Base-by-base conservation (phyloP, 2,113 vertebrate genomes). In the Sus scrofa region DNA sequence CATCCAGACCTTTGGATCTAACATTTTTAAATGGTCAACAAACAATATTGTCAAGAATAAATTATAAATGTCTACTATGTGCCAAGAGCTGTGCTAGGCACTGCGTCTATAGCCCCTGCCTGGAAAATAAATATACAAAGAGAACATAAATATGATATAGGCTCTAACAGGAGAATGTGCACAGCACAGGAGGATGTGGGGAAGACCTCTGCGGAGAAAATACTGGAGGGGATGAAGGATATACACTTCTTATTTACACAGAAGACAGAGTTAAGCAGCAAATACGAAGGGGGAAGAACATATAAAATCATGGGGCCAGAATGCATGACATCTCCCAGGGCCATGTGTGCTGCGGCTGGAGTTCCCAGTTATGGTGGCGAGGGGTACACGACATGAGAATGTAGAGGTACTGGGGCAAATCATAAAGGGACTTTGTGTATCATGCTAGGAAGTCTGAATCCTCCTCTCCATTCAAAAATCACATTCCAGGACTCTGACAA, bases 31-130 rank as follows among this genome's bases (percentile, higher is more conserved):
- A 14, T n/a, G 60, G 34, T 84, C 67, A 86, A 75, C 71, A 86
- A 96, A 68, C 56, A 89, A 63, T 90, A 65, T 82, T 78, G 86
- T 93, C 62, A 60, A 94, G 39, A 95, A 92, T 83, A 90, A 90
- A 85, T 89, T 82, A 91, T 70, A 89, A 91, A 68, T 32, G 56
- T 85, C 75, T 93, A 78, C 20, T 30, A 26, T 26, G 26, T 77
- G 74, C 82, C 63, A 78, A 83, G 30, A 86, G 18, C 16, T 93
- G 34, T 86, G 34, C 39, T 24, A 90, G 32, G 34, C 44, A 65
- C 18, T 88, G 74, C 18, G 24, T 62, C 83, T 50, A 22, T 1
- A 83, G 58, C 20, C 15, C 78, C 14, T 27, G 70, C 91, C 34
- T 71, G 22, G 50, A 67, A 91, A 95, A 81, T 32, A 89, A 65